Evolutionary conservation across 2,888 invertebrate genomes (phyloP).

Genomic region (Drosophila pseudotakahashii): DNA sequence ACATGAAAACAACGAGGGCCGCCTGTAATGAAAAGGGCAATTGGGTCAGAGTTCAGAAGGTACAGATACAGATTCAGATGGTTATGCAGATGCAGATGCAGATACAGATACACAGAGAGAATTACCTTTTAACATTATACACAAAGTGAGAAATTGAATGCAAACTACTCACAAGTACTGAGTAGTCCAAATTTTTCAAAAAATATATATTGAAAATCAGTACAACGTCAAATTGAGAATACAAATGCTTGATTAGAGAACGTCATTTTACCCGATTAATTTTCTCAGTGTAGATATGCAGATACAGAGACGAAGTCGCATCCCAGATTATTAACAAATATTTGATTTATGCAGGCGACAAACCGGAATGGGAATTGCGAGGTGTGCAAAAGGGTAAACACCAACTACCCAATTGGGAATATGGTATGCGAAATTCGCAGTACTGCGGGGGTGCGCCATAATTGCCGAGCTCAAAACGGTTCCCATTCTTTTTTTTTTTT

Average conservation of each 20-base stretch:
- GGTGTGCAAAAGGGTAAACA: not conserved
- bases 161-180: too few species aligned
- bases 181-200: too few species aligned
- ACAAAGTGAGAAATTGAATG: too few species aligned
- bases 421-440: not conserved
- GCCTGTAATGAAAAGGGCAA: constrained; percentile 30
- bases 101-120: too few species aligned
- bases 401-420: constrained; percentile 4
- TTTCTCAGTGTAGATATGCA: not conserved
- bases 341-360: constrained; percentile 58
- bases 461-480: constrained; percentile 47
- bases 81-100: not conserved
- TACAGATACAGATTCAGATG: not conserved
- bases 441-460: constrained; percentile 38
- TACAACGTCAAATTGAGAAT: too few species aligned
- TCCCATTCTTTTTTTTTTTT: not conserved
- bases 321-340: constrained; percentile 56
- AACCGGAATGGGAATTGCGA: constrained; percentile 10
- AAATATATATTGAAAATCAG: too few species aligned
- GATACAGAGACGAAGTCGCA: not conserved
- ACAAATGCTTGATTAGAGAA: too few species aligned
- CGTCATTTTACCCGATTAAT: too few species aligned
- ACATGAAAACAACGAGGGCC: constrained; percentile 13
- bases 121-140: too few species aligned
- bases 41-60: constrained; percentile 16